Evolutionary conservation across 2,888 invertebrate species (phyloP).

Genomic region (Stenoptilia bipunctidactyla): DNA sequence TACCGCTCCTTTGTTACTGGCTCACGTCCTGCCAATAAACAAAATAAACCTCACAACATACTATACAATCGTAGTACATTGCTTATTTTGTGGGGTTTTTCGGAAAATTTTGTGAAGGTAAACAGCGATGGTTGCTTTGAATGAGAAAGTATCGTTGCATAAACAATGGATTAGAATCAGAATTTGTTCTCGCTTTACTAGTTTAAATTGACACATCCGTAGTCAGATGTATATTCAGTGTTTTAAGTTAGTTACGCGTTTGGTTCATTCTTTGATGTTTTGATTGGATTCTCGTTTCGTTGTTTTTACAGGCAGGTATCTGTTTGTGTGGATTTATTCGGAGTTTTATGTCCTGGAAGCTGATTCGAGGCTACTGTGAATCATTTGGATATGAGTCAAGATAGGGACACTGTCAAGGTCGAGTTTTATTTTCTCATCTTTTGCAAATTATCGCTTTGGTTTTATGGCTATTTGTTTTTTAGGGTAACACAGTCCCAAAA

Average conservation of each 20-base stretch:
- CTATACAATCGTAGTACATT: conserved; percentile 18
- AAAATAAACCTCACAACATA: conserved; percentile 19
- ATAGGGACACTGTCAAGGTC: no score
- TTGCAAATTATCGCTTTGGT: no score
- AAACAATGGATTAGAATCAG: conserved; percentile 25
- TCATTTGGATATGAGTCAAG: no score
- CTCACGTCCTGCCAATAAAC: conserved; percentile 56
- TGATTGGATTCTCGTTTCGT: conserved; percentile 21
- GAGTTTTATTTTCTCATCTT: no score
- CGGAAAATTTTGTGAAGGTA: conserved; percentile 11
- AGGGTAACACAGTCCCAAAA: no score
- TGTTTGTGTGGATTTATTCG: no score
- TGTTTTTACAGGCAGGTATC: conserved; percentile 15
- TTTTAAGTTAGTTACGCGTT: conserved; percentile 44
- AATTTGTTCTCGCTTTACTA: conserved; percentile 44
- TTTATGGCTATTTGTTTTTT: no score
- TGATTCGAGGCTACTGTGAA: no score
- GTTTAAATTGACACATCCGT: conserved; percentile 65
- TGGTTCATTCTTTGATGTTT: conserved; percentile 40
- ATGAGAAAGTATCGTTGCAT: conserved; percentile 22
- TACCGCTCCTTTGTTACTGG: conserved; percentile 64
- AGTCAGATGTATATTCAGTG: conserved; percentile 53
- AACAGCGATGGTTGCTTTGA: conserved; percentile 13
- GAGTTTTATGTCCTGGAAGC: no score
- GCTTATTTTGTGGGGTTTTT: conserved; percentile 21